A percentile compares a stretch with the other conserved stretches of the same genome.
These are phyloP conservation scores for Ethmia dodecea DNA, from an alignment of 2,888 invertebrate genomes.

Conservation along the genomic window DNA sequence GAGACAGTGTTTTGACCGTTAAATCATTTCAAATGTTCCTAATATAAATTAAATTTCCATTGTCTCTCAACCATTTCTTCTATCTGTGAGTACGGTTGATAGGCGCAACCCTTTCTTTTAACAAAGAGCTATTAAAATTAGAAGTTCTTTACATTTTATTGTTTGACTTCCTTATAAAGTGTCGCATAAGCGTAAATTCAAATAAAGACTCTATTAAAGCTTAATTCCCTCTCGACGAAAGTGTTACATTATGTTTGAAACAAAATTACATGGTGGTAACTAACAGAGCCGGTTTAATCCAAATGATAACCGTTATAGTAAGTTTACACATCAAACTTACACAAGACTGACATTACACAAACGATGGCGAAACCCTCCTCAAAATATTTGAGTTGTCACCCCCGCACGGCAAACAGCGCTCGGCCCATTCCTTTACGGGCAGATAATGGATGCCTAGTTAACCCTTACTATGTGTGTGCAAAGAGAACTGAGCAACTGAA, in stretches of 20 bases:
- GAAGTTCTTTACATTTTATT: neutral
- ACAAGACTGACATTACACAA: neutral
- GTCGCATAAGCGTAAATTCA: too few species aligned
- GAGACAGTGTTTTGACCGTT: conserved; percentile 21
- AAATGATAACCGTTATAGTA: too few species aligned
- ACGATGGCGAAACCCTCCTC: conserved; percentile 26
- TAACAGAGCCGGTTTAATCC: too few species aligned
- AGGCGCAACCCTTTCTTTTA: conserved; percentile 3
- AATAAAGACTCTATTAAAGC: too few species aligned
- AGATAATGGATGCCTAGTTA: conserved; percentile 2
- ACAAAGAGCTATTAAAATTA: neutral
- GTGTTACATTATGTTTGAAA: too few species aligned
- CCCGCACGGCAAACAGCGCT: neutral
- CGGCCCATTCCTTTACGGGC: conserved; percentile 4
- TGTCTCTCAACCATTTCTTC: conserved; percentile 10
- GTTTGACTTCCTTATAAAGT: neutral
- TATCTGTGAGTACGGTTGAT: conserved; percentile 5
- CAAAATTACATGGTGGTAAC: too few species aligned
- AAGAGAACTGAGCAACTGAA: too few species aligned
- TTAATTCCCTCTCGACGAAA: too few species aligned
- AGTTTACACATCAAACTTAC: neutral
- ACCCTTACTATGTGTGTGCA: too few species aligned
- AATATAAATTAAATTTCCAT: conserved; percentile 17
- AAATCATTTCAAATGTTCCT: conserved; percentile 17
- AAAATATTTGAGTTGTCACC: conserved; percentile 21